These are phyloP conservation scores for Sphenodon punctatus DNA, from an alignment of 2,797 vertebrate species.

Conservation along the genomic window DNA sequence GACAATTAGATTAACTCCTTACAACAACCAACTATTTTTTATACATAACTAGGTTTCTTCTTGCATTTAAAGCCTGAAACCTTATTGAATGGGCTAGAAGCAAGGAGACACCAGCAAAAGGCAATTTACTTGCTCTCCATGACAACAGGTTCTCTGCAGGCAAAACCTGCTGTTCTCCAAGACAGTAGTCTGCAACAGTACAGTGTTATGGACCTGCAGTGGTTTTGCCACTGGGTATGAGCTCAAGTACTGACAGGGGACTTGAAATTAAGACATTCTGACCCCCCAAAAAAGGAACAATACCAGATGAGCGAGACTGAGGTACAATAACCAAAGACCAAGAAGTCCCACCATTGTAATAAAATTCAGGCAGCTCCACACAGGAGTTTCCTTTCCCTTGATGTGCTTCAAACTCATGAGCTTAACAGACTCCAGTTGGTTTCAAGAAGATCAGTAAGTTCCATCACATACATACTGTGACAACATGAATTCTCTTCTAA, in stretches of 20 bases:
- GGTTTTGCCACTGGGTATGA: background rate
- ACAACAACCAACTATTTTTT: background rate
- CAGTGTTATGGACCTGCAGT: background rate
- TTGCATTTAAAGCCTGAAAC: background rate
- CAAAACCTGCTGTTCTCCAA: background rate
- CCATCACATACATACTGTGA: slow-evolving; percentile 33
- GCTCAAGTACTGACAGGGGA: background rate
- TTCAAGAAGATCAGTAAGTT: slow-evolving; percentile 52
- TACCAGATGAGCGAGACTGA: slow-evolving; percentile 1
- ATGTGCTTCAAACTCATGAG: slow-evolving; percentile 55
- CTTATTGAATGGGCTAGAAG: background rate
- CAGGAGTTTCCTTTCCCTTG: slow-evolving; percentile 42
- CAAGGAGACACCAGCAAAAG: background rate
- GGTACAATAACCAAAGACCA: background rate
- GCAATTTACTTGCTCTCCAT: background rate
- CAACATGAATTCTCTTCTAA: slow-evolving; percentile 59
- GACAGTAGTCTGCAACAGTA: background rate
- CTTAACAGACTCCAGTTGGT: slow-evolving; percentile 50
- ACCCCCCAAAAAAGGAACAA: background rate
- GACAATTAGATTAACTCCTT: background rate
- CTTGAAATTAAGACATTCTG: background rate
- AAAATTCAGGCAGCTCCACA: slow-evolving; percentile 29
- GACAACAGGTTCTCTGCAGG: background rate
- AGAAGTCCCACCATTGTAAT: background rate
- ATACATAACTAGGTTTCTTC: background rate